Conservation (phyloP, 1,140 invertebrate species). For the Oryctes rhinoceros region DNA sequence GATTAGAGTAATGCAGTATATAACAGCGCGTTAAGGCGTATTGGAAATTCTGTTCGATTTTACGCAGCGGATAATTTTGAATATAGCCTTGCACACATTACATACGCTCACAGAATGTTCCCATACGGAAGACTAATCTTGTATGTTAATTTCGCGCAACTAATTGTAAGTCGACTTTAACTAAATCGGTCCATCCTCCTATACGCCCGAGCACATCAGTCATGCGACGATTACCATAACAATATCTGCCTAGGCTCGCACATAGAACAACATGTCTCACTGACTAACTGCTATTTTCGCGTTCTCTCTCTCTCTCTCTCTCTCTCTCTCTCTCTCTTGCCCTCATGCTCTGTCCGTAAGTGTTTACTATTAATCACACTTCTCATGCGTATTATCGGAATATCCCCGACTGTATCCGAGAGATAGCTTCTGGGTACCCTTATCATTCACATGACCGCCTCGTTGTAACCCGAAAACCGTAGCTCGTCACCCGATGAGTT, state of each 20-base stretch:
- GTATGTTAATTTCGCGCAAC: slow-evolving; percentile 15
- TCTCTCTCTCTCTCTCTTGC: background rate
- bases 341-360: background rate
- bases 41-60: too few relatives aligned
- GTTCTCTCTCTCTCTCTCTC: background rate
- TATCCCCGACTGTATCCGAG: slow-evolving; percentile 20
- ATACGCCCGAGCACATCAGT: background rate
- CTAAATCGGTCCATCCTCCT: slow-evolving; percentile 20
- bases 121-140: slow-evolving; percentile 14
- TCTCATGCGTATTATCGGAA: slow-evolving; percentile 36
- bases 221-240: slow-evolving; percentile 35
- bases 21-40: too few relatives aligned
- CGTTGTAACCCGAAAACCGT: slow-evolving; percentile 35
- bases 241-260: slow-evolving; percentile 29
- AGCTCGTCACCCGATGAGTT: slow-evolving; percentile 15
- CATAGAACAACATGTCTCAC: background rate
- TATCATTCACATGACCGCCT: slow-evolving; percentile 35
- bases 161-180: slow-evolving; percentile 19
- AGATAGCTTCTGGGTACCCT: slow-evolving; percentile 35
- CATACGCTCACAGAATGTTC: background rate
- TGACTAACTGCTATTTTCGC: background rate
- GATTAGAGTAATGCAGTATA: too few relatives aligned
- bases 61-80: background rate
- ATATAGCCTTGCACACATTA: background rate
- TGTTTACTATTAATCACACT: slow-evolving; percentile 36